Conservation (phyloP, 2,888 invertebrate genomes). For the Eustalomyia histrio region DNA sequence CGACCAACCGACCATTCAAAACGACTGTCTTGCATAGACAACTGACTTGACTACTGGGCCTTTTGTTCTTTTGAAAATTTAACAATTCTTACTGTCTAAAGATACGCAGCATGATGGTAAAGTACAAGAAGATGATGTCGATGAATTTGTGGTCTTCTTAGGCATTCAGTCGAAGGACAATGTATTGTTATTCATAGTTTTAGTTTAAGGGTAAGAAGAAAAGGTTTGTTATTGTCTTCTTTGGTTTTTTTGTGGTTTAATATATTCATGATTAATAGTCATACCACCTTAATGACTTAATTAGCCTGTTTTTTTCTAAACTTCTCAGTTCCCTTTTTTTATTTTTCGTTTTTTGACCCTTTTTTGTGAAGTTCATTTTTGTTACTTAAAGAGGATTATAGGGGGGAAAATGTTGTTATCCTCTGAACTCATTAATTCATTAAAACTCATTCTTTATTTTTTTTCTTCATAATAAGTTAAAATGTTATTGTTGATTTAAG, state of each 20-base stretch:
- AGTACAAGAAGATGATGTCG: neutral
- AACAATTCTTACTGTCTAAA: slow-evolving; percentile 43
- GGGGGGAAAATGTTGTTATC: slow-evolving; percentile 39
- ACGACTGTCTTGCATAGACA: slow-evolving; percentile 32
- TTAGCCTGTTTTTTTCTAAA: slow-evolving; percentile 45
- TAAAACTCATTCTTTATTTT: slow-evolving; percentile 39
- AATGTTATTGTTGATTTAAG: slow-evolving; percentile 39
- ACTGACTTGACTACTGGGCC: slow-evolving; percentile 40
- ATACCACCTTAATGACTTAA: slow-evolving; percentile 64
- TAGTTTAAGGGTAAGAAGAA: neutral
- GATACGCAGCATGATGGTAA: slow-evolving; percentile 54
- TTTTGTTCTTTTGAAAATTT: neutral
- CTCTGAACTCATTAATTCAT: slow-evolving; percentile 53
- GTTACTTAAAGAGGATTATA: slow-evolving; percentile 4
- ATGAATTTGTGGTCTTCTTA: slow-evolving; percentile 36
- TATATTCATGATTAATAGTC: slow-evolving; percentile 62
- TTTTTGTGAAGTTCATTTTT: slow-evolving; percentile 4
- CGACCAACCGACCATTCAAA: slow-evolving; percentile 29
- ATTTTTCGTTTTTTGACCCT: slow-evolving; percentile 9
- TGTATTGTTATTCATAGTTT: slow-evolving; percentile 40
- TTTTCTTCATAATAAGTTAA: slow-evolving; percentile 58
- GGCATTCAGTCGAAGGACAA: slow-evolving; percentile 47
- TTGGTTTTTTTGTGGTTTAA: slow-evolving; percentile 20
- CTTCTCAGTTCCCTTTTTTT: slow-evolving; percentile 43
- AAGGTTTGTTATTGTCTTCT: slow-evolving; percentile 25